Evolutionary conservation across 2,888 invertebrate genomes (phyloP).

Genomic region (Sthenelais limicola): DNA sequence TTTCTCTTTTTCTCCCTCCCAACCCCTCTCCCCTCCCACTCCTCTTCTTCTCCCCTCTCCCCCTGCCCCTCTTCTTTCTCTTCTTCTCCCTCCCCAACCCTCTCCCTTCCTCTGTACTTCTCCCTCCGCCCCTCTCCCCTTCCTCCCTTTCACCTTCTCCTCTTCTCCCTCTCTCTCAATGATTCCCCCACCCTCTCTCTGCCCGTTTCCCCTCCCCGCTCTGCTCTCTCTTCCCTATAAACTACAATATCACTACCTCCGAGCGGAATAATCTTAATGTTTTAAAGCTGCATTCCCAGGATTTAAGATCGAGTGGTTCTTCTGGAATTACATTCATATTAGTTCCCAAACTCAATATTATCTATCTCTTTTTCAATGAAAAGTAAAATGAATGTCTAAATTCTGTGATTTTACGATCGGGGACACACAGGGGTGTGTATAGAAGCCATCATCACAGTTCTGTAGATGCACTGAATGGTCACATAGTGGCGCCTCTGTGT

Average conservation of each 20-base stretch:
- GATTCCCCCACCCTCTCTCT: not conserved
- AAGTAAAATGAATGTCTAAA: no score
- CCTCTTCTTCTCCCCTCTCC: not conserved
- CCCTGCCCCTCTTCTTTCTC: not conserved
- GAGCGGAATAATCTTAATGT: not conserved
- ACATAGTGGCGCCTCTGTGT: no score
- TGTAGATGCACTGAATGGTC: no score
- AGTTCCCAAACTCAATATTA: no score
- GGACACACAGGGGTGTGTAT: no score
- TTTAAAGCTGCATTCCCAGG: no score
- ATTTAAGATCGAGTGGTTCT: no score
- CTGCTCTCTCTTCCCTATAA: not conserved
- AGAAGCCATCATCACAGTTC: no score
- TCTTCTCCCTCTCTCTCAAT: not conserved
- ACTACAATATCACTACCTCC: not conserved
- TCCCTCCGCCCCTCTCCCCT: not conserved
- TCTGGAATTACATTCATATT: no score
- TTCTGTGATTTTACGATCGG: no score
- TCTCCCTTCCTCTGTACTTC: not conserved
- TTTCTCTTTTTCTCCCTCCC: not conserved
- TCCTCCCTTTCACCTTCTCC: not conserved
- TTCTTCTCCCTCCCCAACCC: not conserved
- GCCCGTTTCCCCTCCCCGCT: not conserved
- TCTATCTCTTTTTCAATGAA: no score
- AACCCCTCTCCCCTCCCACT: not conserved